A percentile compares a stretch with the other conserved stretches of the same genome.
Conservation (phyloP, 1,140 invertebrate species). For the Penaeus chinensis region DNA sequence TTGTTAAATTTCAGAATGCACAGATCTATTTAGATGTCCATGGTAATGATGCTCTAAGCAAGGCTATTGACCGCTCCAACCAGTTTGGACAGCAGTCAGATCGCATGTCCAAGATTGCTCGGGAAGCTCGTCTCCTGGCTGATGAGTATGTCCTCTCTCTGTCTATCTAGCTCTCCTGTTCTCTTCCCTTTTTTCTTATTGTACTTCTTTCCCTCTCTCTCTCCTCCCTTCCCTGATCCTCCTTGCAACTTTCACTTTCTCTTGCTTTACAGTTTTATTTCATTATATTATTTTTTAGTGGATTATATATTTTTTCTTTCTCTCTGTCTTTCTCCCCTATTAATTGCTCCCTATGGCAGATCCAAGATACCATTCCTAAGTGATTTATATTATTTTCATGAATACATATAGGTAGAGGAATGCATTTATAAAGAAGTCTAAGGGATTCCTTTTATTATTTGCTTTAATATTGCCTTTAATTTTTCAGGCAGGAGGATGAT, state of each 20-base stretch:
- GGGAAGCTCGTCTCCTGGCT: constrained; percentile 83
- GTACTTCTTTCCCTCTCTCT: neutral
- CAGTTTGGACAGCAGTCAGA: constrained; percentile 91
- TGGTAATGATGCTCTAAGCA: constrained; percentile 80
- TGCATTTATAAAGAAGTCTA: neutral
- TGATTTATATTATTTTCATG: neutral
- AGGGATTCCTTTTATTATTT: neutral
- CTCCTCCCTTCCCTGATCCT: neutral
- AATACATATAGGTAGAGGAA: neutral
- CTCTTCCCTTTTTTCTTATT: too few species aligned
- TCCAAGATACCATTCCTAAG: neutral
- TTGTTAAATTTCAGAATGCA: constrained; percentile 72
- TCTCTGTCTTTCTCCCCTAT: too few species aligned
- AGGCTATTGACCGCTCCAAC: constrained; percentile 83
- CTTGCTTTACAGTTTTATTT: too few species aligned
- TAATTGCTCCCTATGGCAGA: too few species aligned
- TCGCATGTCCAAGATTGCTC: constrained; percentile 90
- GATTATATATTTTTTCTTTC: too few species aligned
- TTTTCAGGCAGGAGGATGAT: constrained; percentile 76
- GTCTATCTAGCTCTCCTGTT: neutral
- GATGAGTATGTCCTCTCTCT: constrained; percentile 74
- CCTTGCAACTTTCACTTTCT: too few species aligned
- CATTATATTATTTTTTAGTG: too few species aligned
- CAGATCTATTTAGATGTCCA: constrained; percentile 83
- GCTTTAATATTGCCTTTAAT: neutral